Conservation (phyloP, 2,888 invertebrate species). For the Caenorhabditis sinica region DNA sequence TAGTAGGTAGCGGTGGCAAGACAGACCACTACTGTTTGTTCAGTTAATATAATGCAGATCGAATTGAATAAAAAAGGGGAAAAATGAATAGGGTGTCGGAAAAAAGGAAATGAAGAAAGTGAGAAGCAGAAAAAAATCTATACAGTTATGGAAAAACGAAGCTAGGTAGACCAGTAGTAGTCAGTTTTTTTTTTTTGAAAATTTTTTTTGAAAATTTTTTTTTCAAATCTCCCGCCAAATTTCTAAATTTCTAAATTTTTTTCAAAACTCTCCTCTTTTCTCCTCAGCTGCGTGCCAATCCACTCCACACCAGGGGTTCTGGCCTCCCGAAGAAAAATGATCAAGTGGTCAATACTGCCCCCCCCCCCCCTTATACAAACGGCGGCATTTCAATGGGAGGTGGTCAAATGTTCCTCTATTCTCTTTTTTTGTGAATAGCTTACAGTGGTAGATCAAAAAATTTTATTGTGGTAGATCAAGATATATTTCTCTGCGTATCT, state of each 20-base stretch:
- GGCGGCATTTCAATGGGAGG: not conserved
- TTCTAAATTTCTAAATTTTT: too few species aligned
- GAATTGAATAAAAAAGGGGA: not conserved
- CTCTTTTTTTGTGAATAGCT: not conserved
- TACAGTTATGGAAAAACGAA: not conserved
- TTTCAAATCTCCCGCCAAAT: too few species aligned
- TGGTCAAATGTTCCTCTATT: not conserved
- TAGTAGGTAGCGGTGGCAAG: too few species aligned
- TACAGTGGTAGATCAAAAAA: too few species aligned
- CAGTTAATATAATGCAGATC: constrained; percentile 7
- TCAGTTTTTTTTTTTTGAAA: too few species aligned
- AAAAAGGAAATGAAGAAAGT: not conserved
- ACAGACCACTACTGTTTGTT: constrained; percentile 8
- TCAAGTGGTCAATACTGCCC: not conserved
- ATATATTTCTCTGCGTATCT: constrained; percentile 3
- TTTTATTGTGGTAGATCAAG: too few species aligned
- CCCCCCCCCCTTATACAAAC: not conserved
- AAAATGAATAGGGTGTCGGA: not conserved
- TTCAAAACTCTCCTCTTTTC: too few species aligned
- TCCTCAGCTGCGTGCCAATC: too few species aligned
- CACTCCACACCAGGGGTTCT: too few species aligned
- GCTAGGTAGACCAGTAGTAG: not conserved
- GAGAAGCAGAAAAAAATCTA: not conserved
- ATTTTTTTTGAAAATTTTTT: too few species aligned
- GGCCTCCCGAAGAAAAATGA: not conserved